Conservation (phyloP, 2,797 vertebrate species). For the Babyrousa celebensis region DNA sequence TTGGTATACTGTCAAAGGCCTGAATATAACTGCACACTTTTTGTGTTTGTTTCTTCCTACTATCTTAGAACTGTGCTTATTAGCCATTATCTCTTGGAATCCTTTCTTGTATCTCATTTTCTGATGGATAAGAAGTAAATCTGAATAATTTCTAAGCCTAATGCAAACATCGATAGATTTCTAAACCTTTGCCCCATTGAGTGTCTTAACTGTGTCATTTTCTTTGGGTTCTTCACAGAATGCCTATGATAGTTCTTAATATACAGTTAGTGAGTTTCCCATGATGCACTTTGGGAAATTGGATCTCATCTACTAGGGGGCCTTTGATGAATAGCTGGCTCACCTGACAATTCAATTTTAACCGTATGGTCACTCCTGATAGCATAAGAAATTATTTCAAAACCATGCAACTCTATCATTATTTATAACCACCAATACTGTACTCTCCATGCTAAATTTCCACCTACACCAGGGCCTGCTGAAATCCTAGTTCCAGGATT, state of each 20-base stretch:
- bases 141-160: neutral
- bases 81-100: neutral
- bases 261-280: neutral
- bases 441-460: neutral
- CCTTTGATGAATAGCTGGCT: neutral
- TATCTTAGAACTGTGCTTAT: neutral
- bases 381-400: neutral
- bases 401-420: neutral
- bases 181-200: neutral
- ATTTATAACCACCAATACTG: neutral
- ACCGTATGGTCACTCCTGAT: neutral
- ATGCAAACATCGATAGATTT: neutral
- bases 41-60: neutral
- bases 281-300: neutral
- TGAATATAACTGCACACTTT: neutral
- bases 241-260: neutral
- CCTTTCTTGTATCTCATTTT: neutral
- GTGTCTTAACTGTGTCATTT: neutral
- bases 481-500: neutral
- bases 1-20: neutral
- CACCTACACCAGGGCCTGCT: neutral
- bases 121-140: neutral
- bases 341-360: neutral
- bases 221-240: neutral
- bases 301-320: neutral